Percentiles rank a stretch among this genome's conserved stretches.
Conservation (phyloP, 2,113 vertebrate genomes). For the Clupea harengus region DNA sequence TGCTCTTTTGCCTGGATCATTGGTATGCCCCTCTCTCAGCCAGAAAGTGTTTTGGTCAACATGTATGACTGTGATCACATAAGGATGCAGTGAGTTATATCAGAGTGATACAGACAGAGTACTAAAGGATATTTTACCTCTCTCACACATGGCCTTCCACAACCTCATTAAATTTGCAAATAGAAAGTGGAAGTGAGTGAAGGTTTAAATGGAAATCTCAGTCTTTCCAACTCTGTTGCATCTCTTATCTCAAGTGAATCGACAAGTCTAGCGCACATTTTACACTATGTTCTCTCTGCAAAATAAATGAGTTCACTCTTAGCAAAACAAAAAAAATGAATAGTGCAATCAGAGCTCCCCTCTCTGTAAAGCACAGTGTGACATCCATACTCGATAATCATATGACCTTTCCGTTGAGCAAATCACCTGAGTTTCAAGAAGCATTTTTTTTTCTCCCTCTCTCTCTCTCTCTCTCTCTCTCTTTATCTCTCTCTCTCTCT, state of each 20-base stretch:
- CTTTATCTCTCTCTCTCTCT: not conserved
- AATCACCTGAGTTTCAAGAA: constrained; percentile 30
- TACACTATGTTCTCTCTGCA: not conserved
- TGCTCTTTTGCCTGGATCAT: not conserved
- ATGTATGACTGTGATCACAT: not conserved
- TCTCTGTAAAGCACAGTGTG: not conserved
- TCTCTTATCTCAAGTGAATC: not conserved
- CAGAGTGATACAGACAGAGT: not conserved
- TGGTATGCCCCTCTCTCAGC: not conserved
- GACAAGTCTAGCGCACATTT: not conserved
- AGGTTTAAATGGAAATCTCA: not conserved
- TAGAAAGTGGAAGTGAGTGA: not conserved
- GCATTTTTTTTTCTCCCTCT: constrained; percentile 5
- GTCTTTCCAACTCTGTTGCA: not conserved
- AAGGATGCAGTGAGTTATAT: constrained; percentile 1
- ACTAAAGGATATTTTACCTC: not conserved
- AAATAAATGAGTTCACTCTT: not conserved
- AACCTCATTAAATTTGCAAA: not conserved
- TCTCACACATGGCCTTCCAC: not conserved
- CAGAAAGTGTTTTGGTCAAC: not conserved
- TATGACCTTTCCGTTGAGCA: constrained; percentile 48
- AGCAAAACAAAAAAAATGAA: not conserved
- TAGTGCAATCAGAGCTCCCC: not conserved
- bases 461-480: not conserved
- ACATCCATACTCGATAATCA: constrained; percentile 20